A percentile compares a stretch with the other conserved stretches of the same genome.
Conservation (phyloP, 2,888 invertebrate genomes). For the Chamaedrilus cognettii region DNA sequence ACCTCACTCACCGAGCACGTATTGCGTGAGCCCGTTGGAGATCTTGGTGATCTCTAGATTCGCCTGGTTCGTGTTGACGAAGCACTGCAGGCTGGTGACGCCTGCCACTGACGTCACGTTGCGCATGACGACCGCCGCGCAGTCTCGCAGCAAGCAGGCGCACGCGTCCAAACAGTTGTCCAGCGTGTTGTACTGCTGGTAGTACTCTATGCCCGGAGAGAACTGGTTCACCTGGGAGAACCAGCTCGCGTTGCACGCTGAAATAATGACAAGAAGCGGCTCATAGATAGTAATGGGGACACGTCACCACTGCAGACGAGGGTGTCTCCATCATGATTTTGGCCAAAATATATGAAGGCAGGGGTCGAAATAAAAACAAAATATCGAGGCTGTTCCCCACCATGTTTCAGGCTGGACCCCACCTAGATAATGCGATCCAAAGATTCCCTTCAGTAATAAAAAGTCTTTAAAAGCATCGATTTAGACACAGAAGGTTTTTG, state of each 20-base stretch:
- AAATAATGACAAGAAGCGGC: too few species aligned
- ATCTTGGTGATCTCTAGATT: not conserved
- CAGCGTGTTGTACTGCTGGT: not conserved
- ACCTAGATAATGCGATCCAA: too few species aligned
- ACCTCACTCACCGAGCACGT: slow-evolving; percentile 8
- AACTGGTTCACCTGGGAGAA: not conserved
- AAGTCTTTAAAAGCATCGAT: too few species aligned
- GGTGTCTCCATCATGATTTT: too few species aligned
- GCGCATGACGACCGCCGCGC: not conserved
- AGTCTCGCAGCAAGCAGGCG: not conserved
- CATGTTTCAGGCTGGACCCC: too few species aligned
- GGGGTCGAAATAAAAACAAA: too few species aligned
- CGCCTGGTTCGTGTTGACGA: not conserved
- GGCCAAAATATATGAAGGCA: too few species aligned
- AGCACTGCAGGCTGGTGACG: not conserved
- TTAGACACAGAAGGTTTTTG: too few species aligned
- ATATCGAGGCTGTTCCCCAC: too few species aligned
- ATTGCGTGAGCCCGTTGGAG: not conserved
- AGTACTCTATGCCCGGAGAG: not conserved
- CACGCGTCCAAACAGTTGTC: not conserved
- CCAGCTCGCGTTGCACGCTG: not conserved
- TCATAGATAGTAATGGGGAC: too few species aligned
- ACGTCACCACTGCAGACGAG: too few species aligned
- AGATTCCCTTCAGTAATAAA: too few species aligned
- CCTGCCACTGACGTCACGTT: not conserved